Evolutionary conservation across 2,113 vertebrate genomes (phyloP), one percentile per base, ranked within the genome.

Genomic region (Pao palembangensis): DNA sequence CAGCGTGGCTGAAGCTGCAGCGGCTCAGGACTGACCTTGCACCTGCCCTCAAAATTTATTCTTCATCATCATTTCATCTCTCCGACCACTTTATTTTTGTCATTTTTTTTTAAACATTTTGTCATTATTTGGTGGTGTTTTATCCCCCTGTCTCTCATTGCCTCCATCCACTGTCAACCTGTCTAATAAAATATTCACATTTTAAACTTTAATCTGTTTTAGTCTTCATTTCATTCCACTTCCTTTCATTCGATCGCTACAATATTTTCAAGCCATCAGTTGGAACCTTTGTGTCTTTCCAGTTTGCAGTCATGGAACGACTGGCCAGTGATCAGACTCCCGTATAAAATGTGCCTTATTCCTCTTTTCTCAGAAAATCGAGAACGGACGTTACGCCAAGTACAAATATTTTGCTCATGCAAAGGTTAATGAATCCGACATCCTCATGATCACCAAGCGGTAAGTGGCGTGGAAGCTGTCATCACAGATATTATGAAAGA

Each of bases 381-480:
- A 99, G 91, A 96, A 98, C 4, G 96, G 96, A 86, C 92, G 96
- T 87, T 99, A 98, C 94, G 94, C 95, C 83, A 96, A 94, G 88
- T 94, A 93, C 82, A 93, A 85, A 83, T 99, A 99, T 67, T 95
- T 98, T 87, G 93, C 95, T 65, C 96, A 99, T 73, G 95, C 95
- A 73, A 98, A 93, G 88, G 93, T 99, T 74, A 98, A 99, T 80
- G 95, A 93, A 25, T 95, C 95, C 0, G 95, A 99, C 87, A 93
- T 96, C 80, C 85, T 99, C 70, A 98, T 99, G 96, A 94, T 99
- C 80, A 99, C 95, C 41, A 98, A 94, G 91, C 93, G 93, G 96
- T 98, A 90, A 88, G 86, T 64, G 55, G 5, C 34, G 17, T 13
- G 6, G 15, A 11, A 47, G 3, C n/a, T n/a, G n/a, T 2, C 6